Percentiles rank a stretch among this genome's conserved stretches.
phyloP scores from a whole-genome alignment of 1,140 invertebrate genomes.

The Dinothrombium tinctorium region DNA sequence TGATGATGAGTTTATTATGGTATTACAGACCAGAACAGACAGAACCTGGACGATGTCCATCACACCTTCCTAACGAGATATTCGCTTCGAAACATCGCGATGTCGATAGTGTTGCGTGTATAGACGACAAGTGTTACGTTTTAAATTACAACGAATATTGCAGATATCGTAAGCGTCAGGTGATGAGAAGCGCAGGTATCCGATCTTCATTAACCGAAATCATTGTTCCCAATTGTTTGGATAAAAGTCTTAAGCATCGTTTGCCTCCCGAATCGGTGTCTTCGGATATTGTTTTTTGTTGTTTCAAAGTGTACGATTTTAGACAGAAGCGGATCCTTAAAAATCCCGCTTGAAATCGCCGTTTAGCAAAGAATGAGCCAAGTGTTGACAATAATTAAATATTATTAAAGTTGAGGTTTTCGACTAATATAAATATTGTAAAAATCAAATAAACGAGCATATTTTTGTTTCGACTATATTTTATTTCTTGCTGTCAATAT shows the following conservation, averaged over 20 bases:
- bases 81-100: constrained; percentile 84
- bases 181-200: not conserved
- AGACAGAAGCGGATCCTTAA: constrained; percentile 34
- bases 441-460: too few species aligned
- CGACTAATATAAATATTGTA: too few species aligned
- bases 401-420: too few species aligned
- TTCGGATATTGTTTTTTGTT: constrained; percentile 72
- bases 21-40: constrained; percentile 94
- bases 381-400: too few species aligned
- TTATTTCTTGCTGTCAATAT: too few species aligned
- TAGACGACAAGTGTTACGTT: constrained; percentile 93
- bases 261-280: constrained; percentile 48
- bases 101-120: constrained; percentile 82
- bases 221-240: constrained; percentile 1
- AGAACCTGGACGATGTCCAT: constrained; percentile 48
- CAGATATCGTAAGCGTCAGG: constrained; percentile 35
- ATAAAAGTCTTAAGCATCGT: constrained; percentile 26
- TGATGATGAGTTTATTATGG: constrained; percentile 91
- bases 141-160: constrained; percentile 90
- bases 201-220: not conserved
- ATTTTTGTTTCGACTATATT: too few species aligned
- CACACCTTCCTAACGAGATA: constrained; percentile 58
- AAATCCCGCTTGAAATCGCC: constrained; percentile 9
- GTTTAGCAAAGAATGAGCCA: too few species aligned
- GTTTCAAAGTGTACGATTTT: constrained; percentile 80